phyloP scores from a whole-genome alignment of 2,797 vertebrate species.

The Crax fasciolata region DNA sequence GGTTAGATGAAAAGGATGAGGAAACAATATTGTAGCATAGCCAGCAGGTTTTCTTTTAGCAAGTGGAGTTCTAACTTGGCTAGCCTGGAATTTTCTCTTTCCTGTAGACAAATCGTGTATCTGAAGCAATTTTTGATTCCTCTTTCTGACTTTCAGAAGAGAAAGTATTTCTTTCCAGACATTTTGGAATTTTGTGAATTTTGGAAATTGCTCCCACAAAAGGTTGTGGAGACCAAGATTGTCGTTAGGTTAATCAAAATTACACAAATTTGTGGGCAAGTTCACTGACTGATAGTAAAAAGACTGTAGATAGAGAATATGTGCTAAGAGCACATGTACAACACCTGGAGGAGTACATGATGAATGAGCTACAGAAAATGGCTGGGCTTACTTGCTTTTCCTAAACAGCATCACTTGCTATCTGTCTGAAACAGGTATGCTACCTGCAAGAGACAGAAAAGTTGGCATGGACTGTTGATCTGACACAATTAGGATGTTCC shows the following conservation, averaged over 20 bases:
- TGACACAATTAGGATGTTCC: background rate
- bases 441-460: background rate
- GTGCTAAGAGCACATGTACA: background rate
- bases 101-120: background rate
- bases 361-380: background rate
- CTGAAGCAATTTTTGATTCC: background rate
- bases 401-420: background rate
- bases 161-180: background rate
- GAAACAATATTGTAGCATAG: background rate
- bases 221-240: background rate
- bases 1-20: background rate
- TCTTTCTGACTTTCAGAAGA: background rate
- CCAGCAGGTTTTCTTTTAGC: background rate
- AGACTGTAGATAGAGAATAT: background rate
- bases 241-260: background rate
- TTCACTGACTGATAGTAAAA: background rate
- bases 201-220: background rate
- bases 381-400: background rate
- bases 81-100: background rate
- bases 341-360: background rate
- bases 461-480: background rate
- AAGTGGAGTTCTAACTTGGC: background rate
- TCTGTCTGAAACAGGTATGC: background rate
- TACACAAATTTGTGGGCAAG: background rate
- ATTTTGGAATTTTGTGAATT: background rate